Percentiles rank a stretch among this genome's conserved stretches.
Evolutionary conservation across 2,113 vertebrate genomes (phyloP).

Genomic region (Dunckerocampus dactyliophorus): DNA sequence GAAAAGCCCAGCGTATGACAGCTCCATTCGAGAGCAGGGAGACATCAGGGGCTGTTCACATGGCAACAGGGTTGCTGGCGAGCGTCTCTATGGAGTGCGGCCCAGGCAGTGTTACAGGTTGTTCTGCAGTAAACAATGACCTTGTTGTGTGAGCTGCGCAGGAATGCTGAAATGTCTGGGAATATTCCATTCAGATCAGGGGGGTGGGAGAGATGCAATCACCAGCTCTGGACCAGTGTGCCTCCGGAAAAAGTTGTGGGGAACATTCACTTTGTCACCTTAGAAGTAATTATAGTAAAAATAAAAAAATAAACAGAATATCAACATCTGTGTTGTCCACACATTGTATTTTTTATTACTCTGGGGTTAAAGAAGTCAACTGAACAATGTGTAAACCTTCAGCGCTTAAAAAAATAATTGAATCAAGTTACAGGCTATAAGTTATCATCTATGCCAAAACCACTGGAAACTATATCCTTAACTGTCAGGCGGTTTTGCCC

Average conservation of each 20-base stretch:
- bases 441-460: no score
- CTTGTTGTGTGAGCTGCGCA: slow-evolving; percentile 76
- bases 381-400: no score
- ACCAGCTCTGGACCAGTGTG: slow-evolving; percentile 33
- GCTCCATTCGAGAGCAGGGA: slow-evolving; percentile 43
- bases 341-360: no score
- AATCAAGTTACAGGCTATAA: no score
- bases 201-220: slow-evolving; percentile 30
- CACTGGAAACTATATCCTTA: no score
- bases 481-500: no score
- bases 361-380: background rate
- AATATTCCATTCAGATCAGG: slow-evolving; percentile 66
- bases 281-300: slow-evolving; percentile 6
- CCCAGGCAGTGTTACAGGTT: slow-evolving; percentile 79
- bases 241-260: slow-evolving; percentile 32
- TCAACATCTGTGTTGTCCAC: background rate
- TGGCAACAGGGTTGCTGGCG: slow-evolving; percentile 64
- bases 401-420: no score
- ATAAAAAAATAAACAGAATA: no score
- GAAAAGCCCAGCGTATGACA: slow-evolving; percentile 30
- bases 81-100: slow-evolving; percentile 65
- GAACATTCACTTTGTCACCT: slow-evolving; percentile 51
- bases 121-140: slow-evolving; percentile 79
- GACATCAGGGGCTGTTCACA: slow-evolving; percentile 66
- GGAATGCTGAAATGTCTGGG: slow-evolving; percentile 78